These are phyloP conservation scores for Nannoperca australis DNA, from an alignment of 2,797 vertebrate species.

Conservation along the genomic window DNA sequence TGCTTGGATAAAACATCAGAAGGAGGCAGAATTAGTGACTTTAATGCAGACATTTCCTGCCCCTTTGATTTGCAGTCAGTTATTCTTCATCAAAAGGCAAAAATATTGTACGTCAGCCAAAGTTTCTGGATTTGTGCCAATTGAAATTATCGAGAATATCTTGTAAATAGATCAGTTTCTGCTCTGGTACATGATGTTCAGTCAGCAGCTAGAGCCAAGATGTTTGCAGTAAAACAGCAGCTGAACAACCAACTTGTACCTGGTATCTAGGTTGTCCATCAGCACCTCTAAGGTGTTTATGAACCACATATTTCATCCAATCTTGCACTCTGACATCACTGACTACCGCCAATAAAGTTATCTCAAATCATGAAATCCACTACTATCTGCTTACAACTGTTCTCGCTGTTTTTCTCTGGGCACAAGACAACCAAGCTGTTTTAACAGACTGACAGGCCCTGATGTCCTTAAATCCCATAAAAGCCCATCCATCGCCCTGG, in stretches of 20 bases:
- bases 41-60: background rate
- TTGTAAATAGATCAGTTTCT: conserved; percentile 3
- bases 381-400: conserved; percentile 57
- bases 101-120: background rate
- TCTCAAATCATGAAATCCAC: conserved; percentile 53
- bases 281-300: conserved; percentile 5
- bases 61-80: background rate
- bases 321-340: conserved; percentile 15
- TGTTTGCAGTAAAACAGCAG: background rate
- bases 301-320: conserved; percentile 24
- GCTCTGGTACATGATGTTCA: conserved; percentile 1
- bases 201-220: background rate
- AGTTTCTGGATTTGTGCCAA: background rate
- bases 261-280: conserved; percentile 30
- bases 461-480: conserved; percentile 74
- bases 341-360: conserved; percentile 33
- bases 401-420: conserved; percentile 37
- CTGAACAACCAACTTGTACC: conserved; percentile 3
- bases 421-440: conserved; percentile 50
- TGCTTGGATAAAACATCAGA: conserved; percentile 12
- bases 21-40: background rate
- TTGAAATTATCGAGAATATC: conserved; percentile 1
- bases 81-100: conserved; percentile 7
- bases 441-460: conserved; percentile 68
- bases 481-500: conserved; percentile 68